Base-by-base conservation (phyloP, 2,888 invertebrate genomes). In the Brachynemurus nebulosus region DNA sequence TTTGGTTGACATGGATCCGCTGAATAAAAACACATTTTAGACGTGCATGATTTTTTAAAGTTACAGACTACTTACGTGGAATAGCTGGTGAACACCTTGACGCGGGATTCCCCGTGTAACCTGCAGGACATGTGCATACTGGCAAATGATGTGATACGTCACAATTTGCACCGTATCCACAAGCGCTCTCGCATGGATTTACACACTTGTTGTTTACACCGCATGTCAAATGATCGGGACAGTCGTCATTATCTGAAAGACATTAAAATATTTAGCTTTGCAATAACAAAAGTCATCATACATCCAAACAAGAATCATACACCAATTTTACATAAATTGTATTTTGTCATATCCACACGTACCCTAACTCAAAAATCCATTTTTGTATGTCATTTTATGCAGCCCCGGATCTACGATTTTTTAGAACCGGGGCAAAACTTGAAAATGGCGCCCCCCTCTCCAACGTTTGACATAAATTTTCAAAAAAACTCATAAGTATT, bases 1-100 rank as follows among this genome's bases (percentile, higher is more conserved):
- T 78, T 83, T 11, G 85, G 86, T 56, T 81, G 80, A 59, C 88
- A 89, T 35, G 82, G 74, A 57, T 86, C 86, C 68, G 84, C 88
- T 88, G 63, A 30, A 59, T 61, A 50, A 37, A 23, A 25, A 18
- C 9, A 11, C n/a, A 20, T 18, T n/a, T 18, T 3, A 19, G n/a
- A n/a, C 5, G 30, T 30, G 4, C 30, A 3, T 30, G 4, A 30
- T 5, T 2, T n/a, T 30, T 12, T 30, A 27, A 27, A n/a, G 16
- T 16, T 7, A 14, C 4, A 16, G 9, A 35, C 5, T 41, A 59
- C 64, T 59, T 64, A 86, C 86, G 81, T 56, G 85, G 85, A 65
- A 85, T 81, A 52, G 77, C 76, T 42, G 78, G 64, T 57, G 77
- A 71, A 60, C 89, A 90, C 27, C 72, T 61, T 12, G 68, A 68